These are phyloP conservation scores for Pantelozetes paolii DNA, from an alignment of 2,888 invertebrate species.

Conservation along the genomic window DNA sequence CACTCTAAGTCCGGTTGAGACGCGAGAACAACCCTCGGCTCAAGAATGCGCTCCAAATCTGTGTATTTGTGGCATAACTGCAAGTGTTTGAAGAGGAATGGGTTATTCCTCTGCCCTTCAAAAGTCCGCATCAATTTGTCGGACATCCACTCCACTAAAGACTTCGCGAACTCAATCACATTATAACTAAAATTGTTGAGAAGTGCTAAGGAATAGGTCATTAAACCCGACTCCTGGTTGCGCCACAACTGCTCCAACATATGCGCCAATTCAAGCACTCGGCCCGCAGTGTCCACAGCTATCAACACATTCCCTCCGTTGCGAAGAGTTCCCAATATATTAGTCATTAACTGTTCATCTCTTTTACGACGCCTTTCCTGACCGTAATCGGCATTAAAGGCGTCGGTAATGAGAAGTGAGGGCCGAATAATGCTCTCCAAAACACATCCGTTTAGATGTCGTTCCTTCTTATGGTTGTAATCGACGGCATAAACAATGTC, in stretches of 20 bases:
- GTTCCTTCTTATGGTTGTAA: conserved; percentile 97
- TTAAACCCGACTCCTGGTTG: conserved; percentile 89
- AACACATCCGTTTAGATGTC: conserved; percentile 94
- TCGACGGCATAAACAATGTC: conserved; percentile 97
- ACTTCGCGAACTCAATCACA: conserved; percentile 97
- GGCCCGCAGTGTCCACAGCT: conserved; percentile 92
- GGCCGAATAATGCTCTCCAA: conserved; percentile 84
- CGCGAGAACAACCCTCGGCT: conserved; percentile 90
- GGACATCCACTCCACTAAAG: conserved; percentile 99
- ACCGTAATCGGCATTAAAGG: conserved; percentile 88
- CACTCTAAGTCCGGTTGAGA: conserved; percentile 91
- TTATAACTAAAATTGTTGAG: conserved; percentile 96
- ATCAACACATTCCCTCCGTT: conserved; percentile 93
- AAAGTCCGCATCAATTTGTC: conserved; percentile 81
- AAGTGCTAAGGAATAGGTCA: conserved; percentile 87
- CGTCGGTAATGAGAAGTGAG: conserved; percentile 88
- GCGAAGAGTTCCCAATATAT: conserved; percentile 85
- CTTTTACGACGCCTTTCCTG: conserved; percentile 82
- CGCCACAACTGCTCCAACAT: conserved; percentile 93
- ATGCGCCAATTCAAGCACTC: conserved; percentile 91
- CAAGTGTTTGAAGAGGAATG: conserved; percentile 89
- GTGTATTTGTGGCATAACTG: conserved; percentile 87
- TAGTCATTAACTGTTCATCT: conserved; percentile 95
- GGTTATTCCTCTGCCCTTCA: conserved; percentile 61
- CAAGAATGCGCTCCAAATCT: conserved; percentile 76